These are phyloP conservation scores for Metopolophium dirhodum DNA, from an alignment of 1,140 invertebrate genomes.

Conservation along the genomic window DNA sequence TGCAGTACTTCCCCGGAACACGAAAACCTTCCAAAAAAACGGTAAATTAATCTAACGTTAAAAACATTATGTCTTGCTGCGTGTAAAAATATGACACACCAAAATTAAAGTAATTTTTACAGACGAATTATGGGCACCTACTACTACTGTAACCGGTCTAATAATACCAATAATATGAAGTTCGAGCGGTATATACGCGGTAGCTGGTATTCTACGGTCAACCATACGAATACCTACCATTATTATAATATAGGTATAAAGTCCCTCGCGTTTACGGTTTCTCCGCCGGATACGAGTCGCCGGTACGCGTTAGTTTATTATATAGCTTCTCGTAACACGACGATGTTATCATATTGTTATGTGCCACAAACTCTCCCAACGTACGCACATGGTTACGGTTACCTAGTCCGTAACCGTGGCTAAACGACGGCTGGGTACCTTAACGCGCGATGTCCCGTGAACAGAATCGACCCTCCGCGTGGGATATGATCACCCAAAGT, in stretches of 20 bases:
- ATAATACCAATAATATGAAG: neutral
- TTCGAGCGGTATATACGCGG: neutral
- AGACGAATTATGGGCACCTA: neutral
- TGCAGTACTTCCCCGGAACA: no score
- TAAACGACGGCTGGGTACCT: neutral
- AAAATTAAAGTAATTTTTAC: no score
- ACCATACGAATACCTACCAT: no score
- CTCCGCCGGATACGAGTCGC: neutral
- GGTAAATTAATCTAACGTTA: no score
- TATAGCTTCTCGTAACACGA: neutral
- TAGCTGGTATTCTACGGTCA: neutral
- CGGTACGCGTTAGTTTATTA: neutral
- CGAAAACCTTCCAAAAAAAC: no score
- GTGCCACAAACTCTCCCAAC: neutral
- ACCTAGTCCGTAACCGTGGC: no score
- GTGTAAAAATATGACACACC: no score
- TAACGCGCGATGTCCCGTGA: neutral
- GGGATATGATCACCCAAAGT: neutral
- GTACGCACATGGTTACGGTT: neutral
- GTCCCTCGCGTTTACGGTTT: neutral
- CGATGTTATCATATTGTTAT: neutral
- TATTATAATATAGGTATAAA: no score
- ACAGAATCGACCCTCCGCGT: neutral
- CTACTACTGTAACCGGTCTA: neutral
- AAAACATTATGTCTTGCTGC: no score